These are phyloP conservation scores for Urechis unicinctus DNA, from an alignment of 2,888 invertebrate genomes.

Conservation along the genomic window DNA sequence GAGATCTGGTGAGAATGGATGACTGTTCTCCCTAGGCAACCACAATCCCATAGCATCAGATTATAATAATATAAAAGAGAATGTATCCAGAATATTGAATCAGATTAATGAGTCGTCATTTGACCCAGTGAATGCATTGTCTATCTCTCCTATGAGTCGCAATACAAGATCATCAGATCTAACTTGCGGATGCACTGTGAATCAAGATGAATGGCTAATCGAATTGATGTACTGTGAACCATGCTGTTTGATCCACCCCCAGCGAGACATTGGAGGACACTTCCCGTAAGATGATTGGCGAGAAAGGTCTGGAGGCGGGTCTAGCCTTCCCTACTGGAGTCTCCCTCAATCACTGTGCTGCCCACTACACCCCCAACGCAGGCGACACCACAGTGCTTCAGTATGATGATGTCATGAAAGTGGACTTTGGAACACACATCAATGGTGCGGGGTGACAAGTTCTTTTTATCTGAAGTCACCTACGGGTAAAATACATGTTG, in stretches of 20 bases:
- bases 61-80: too few relatives aligned
- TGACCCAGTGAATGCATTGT: too few relatives aligned
- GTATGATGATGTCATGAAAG: slow-evolving; percentile 96
- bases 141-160: too few relatives aligned
- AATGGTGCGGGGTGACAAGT: slow-evolving; percentile 61
- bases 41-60: too few relatives aligned
- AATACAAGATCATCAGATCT: too few relatives aligned
- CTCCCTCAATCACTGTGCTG: slow-evolving; percentile 97
- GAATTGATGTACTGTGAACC: too few relatives aligned
- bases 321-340: slow-evolving; percentile 90
- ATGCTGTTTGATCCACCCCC: background rate
- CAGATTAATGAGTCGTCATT: too few relatives aligned
- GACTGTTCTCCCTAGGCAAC: too few relatives aligned
- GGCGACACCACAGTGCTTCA: slow-evolving; percentile 91
- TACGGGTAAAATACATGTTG: background rate
- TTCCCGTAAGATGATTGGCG: slow-evolving; percentile 69
- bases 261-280: slow-evolving; percentile 86
- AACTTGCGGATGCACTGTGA: background rate
- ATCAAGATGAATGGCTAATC: background rate
- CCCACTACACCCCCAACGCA: slow-evolving; percentile 98
- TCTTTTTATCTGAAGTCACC: too few relatives aligned
- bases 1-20: slow-evolving; percentile 74
- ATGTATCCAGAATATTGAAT: too few relatives aligned
- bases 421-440: slow-evolving; percentile 97
- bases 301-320: slow-evolving; percentile 88